Evolutionary conservation across 2,888 invertebrate genomes (phyloP), one percentile per base, ranked within the genome.

Genomic region (Periphyllus acericola): DNA sequence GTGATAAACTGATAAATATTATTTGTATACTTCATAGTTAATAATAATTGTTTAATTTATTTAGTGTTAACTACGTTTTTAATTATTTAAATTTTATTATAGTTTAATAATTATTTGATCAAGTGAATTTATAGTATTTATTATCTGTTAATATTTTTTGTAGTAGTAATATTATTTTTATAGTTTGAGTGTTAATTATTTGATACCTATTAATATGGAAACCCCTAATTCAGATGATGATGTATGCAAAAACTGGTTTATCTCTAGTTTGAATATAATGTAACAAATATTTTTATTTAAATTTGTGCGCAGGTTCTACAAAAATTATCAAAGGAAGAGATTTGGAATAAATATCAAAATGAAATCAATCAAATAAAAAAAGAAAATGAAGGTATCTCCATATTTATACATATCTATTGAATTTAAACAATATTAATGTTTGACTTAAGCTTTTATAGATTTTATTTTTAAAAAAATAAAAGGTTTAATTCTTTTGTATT

Each of bases 311-410:
- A 87, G 86, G 32, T 72, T 8, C 66, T 87, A 25, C 76, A 85
- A 78, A 85, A 46, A 46, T 46, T 76, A 8, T 80, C 80, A 4
- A 87, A 87, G 46, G 80, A 81, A 87, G 86, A 87, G 21, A 81
- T 87, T 80, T 86, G 21, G 72, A 60, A 29, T 72, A 80, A 74
- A 81, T 80, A 66, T 25, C 86, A 80, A 80, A 40, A 87, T 32
- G 86, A 87, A 74, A 80, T 87, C 11, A 60, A 21, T 74, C 71
- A 79, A 71, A 19, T 87, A 32, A 87, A 80, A 17, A 87, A 74
- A 81, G 80, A 87, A 80, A 81, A 87, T 60, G 86, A 87, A 74
- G 86, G 86, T 87, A 74, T 9, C 14, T 84, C 17, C 46, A 8
- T 2, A 40, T 21, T 32, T 34, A 21, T 32, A n/a, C 11, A n/a